phyloP scores from a whole-genome alignment of 2,113 vertebrate species.

The Formicarius rufipectus region DNA sequence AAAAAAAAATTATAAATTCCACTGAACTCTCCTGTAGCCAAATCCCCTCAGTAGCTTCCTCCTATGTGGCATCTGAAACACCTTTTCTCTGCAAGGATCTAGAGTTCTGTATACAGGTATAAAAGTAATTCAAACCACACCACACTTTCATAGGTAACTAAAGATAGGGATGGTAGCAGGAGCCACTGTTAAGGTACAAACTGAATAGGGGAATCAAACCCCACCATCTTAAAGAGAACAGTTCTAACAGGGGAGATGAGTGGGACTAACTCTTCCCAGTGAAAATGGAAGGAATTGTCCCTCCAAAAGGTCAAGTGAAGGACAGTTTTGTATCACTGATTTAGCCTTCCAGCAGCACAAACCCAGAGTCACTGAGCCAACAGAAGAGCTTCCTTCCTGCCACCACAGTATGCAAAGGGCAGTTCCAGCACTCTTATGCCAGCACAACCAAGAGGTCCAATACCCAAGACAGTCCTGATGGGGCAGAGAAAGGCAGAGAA shows the following conservation, averaged over 20 bases:
- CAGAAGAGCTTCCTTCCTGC: neutral
- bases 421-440: neutral
- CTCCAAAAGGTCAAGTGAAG: neutral
- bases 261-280: neutral
- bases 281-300: neutral
- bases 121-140: neutral
- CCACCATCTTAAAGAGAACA: neutral
- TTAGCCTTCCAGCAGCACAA: neutral
- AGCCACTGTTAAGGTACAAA: neutral
- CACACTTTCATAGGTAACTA: neutral
- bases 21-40: neutral
- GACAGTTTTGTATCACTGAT: neutral
- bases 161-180: neutral
- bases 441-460: neutral
- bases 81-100: neutral
- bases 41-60: neutral
- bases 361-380: neutral
- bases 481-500: neutral
- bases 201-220: neutral
- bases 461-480: fast-evolving
- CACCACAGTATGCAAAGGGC: neutral
- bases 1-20: neutral
- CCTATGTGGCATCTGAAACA: neutral
- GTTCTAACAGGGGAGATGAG: neutral
- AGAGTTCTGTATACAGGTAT: neutral